Evolutionary conservation across 2,113 vertebrate species (phyloP).

Genomic region (Gulo gulo): DNA sequence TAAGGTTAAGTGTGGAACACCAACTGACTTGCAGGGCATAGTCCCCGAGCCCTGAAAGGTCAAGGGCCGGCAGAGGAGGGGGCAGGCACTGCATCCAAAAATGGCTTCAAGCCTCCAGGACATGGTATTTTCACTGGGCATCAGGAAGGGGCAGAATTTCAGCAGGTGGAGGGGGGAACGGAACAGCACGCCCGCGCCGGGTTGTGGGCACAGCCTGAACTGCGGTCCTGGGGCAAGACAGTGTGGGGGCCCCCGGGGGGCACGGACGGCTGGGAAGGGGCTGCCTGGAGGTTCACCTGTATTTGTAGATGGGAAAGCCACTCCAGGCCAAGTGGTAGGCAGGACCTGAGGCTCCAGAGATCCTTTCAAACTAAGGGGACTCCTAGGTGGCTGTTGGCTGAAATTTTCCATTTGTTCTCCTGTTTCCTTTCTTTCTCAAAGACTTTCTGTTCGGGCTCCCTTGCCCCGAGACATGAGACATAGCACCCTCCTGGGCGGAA

Average conservation of each 20-base stretch:
- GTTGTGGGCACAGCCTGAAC: neutral
- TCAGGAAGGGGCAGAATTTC: accelerated
- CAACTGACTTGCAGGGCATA: accelerated
- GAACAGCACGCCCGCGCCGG: accelerated
- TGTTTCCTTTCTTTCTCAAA: neutral
- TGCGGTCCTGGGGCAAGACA: neutral
- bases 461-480: neutral
- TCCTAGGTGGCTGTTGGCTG: neutral
- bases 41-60: neutral
- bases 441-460: neutral
- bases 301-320: neutral
- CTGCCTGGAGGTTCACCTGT: accelerated
- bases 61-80: neutral
- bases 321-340: neutral
- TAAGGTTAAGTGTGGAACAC: accelerated
- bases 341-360: neutral
- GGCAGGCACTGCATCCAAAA: neutral
- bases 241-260: accelerated
- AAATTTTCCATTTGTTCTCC: neutral
- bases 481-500: neutral
- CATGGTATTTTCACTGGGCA: neutral
- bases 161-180: neutral
- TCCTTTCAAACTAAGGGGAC: accelerated
- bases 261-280: neutral
- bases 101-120: neutral